Evolutionary conservation across 2,888 invertebrate genomes (phyloP).

Genomic region (Aleiodes alternator): DNA sequence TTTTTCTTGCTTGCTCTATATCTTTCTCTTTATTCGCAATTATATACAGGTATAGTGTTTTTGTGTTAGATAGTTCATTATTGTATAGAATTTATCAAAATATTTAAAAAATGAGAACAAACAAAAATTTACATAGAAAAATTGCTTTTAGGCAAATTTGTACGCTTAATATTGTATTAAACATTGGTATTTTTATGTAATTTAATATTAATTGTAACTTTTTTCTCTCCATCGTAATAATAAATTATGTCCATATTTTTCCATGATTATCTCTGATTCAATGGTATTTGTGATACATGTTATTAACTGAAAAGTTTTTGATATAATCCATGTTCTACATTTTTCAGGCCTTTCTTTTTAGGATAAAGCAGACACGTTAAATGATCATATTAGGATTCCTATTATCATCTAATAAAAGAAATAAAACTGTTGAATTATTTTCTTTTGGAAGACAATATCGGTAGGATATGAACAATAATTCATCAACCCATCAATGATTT

Average conservation of each 20-base stretch:
- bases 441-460: slow-evolving; percentile 25
- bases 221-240: slow-evolving; percentile 19
- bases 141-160: slow-evolving; percentile 30
- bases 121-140: slow-evolving; percentile 18
- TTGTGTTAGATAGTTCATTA: background rate
- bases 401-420: slow-evolving; percentile 15
- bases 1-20: slow-evolving; percentile 12
- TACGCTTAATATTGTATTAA: slow-evolving; percentile 26
- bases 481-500: background rate
- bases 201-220: slow-evolving; percentile 24
- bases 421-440: background rate
- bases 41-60: slow-evolving; percentile 13
- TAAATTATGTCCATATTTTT: slow-evolving; percentile 24
- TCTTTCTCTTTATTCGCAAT: background rate
- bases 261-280: background rate
- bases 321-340: background rate
- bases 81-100: background rate
- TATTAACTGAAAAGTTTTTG: background rate
- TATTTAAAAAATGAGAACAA: background rate
- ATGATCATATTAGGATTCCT: slow-evolving; percentile 16
- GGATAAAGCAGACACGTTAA: slow-evolving; percentile 4
- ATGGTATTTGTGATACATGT: slow-evolving; percentile 7
- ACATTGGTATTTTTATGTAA: slow-evolving; percentile 31
- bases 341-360: background rate
- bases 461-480: too few relatives aligned